These are phyloP conservation scores for Oikopleura dioica DNA, from an alignment of 23 tunicate genomes.

Conservation along the genomic window DNA sequence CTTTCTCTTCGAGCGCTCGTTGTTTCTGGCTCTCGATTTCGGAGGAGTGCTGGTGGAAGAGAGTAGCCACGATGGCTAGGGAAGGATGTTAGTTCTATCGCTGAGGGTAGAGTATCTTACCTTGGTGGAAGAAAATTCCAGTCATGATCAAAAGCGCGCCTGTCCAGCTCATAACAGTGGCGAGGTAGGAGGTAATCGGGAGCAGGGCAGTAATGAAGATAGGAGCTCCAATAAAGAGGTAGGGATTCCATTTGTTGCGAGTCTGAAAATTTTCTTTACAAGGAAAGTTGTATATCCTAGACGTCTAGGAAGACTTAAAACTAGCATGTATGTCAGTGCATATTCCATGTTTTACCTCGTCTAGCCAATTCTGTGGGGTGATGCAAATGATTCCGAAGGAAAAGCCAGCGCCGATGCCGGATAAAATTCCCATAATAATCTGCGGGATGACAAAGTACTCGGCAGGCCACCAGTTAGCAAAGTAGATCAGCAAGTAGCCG, in stretches of 20 bases:
- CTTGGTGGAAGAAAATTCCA: conserved; percentile 8
- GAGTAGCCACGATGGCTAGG: neutral
- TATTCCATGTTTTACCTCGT: too few species aligned
- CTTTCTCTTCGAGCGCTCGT: too few species aligned
- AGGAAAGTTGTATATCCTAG: too few species aligned
- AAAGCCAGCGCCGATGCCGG: neutral
- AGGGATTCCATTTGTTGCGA: neutral
- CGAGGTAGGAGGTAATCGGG: neutral
- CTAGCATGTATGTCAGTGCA: too few species aligned
- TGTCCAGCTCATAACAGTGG: neutral
- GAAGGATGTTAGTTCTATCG: too few species aligned
- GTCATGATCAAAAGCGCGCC: neutral
- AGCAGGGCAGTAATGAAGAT: neutral
- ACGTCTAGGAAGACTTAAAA: too few species aligned
- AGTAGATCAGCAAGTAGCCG: neutral
- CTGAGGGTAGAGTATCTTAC: too few species aligned
- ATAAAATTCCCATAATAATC: neutral
- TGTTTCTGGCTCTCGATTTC: neutral
- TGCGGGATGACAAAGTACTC: neutral
- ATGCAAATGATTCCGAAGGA: neutral
- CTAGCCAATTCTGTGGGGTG: neutral
- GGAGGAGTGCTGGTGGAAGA: neutral
- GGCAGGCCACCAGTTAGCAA: neutral
- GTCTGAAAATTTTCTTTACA: too few species aligned
- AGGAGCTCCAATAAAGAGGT: neutral